These are phyloP conservation scores for Noctua pronuba DNA, from an alignment of 2,888 invertebrate genomes.

Conservation along the genomic window DNA sequence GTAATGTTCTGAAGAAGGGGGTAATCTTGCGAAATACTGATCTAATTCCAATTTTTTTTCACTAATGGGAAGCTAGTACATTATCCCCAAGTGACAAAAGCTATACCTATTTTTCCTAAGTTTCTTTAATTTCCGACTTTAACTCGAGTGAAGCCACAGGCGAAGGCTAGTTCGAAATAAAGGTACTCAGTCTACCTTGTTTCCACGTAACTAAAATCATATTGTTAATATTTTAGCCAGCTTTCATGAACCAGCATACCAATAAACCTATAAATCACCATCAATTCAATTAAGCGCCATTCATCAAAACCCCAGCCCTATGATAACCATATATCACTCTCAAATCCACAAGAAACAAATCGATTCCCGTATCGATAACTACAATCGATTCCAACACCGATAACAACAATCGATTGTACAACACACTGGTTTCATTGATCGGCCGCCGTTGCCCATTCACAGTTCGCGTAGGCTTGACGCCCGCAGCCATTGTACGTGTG, in stretches of 20 bases:
- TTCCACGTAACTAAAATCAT: not conserved
- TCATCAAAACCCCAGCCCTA: conserved; percentile 23
- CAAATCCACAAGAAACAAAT: conserved; percentile 44
- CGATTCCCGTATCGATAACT: conserved; percentile 47
- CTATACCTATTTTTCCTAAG: not conserved
- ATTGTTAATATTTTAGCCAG: not conserved
- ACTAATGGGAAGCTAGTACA: not conserved
- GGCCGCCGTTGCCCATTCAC: conserved; percentile 70
- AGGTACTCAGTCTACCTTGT: not conserved
- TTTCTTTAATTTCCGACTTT: not conserved
- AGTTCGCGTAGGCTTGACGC: conserved; percentile 71
- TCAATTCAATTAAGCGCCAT: conserved; percentile 31
- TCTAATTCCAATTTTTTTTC: not conserved
- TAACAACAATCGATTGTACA: conserved; percentile 55
- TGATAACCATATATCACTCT: conserved; percentile 35
- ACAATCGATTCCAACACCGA: conserved; percentile 46
- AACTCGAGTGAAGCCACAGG: not conserved
- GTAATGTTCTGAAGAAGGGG: not conserved
- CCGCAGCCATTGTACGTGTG: conserved; percentile 71
- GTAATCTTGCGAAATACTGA: not conserved
- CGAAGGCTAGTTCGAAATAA: not conserved
- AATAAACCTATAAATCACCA: conserved; percentile 17
- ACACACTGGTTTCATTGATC: conserved; percentile 68
- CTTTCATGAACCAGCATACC: not conserved
- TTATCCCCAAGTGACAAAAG: not conserved